These are phyloP conservation scores for Cataglyphis livida DNA, from an alignment of 2,888 invertebrate species.

Conservation along the genomic window DNA sequence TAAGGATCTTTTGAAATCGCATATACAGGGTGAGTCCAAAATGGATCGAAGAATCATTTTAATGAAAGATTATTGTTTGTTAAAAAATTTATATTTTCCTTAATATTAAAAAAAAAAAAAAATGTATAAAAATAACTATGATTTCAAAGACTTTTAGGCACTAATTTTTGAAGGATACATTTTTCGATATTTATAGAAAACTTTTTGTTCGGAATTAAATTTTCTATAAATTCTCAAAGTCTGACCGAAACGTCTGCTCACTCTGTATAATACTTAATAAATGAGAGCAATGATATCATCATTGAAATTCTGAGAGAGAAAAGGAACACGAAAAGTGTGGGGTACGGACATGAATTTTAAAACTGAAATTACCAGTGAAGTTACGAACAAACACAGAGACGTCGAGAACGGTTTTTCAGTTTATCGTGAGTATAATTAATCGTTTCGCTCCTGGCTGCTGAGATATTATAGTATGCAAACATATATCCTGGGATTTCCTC, in stretches of 20 bases:
- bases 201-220: no score
- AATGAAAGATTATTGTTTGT: no score
- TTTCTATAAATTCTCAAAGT: no score
- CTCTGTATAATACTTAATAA: background rate
- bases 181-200: no score
- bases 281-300: background rate
- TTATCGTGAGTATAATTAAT: constrained; percentile 45
- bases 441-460: constrained; percentile 19
- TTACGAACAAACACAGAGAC: constrained; percentile 10
- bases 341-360: constrained; percentile 5
- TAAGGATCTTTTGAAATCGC: constrained; percentile 20
- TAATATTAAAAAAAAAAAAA: no score
- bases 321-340: constrained; percentile 6
- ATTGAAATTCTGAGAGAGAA: background rate
- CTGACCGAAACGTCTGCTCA: no score
- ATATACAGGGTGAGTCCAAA: no score
- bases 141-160: no score
- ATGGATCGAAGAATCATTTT: no score
- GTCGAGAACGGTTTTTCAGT: constrained; percentile 38
- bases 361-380: background rate
- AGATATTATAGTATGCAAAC: constrained; percentile 36
- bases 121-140: no score
- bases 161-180: no score
- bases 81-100: no score
- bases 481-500: constrained; percentile 26